These are phyloP conservation scores for Danio kyathit DNA, from an alignment of 2,797 vertebrate genomes.

Conservation along the genomic window DNA sequence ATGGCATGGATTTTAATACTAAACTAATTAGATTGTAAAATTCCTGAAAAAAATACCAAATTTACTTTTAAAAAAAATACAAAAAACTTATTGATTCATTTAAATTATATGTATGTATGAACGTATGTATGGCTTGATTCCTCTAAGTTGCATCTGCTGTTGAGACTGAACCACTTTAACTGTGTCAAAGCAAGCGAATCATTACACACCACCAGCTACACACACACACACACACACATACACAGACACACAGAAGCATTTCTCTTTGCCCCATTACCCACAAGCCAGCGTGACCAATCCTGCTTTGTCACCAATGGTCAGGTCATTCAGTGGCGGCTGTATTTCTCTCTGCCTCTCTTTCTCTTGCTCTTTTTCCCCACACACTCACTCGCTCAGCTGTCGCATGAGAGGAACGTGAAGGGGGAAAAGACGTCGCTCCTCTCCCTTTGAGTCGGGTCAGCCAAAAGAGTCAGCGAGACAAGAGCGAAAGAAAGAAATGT, in stretches of 20 bases:
- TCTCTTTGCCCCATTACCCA: constrained; percentile 97
- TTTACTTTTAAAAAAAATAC: too few relatives aligned
- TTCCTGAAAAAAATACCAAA: too few relatives aligned
- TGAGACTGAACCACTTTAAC: constrained; percentile 87
- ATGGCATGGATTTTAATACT: too few relatives aligned
- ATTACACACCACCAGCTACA: constrained; percentile 39
- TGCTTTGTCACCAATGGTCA: constrained; percentile 93
- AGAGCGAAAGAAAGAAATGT: constrained; percentile 73
- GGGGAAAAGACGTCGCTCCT: constrained; percentile 68
- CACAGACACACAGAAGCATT: constrained; percentile 64
- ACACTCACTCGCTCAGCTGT: constrained; percentile 88
- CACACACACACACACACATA: constrained; percentile 41
- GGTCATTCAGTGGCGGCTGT: constrained; percentile 91
- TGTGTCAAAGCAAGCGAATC: constrained; percentile 59
- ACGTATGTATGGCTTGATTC: constrained; percentile 84
- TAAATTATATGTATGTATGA: too few relatives aligned
- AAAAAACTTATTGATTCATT: too few relatives aligned
- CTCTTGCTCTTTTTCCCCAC: constrained; percentile 42
- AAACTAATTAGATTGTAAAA: too few relatives aligned
- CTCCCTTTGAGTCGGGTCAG: constrained; percentile 66
- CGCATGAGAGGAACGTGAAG: constrained; percentile 85
- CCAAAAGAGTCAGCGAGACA: constrained; percentile 77
- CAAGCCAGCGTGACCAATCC: constrained; percentile 98
- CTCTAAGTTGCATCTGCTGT: constrained; percentile 90
- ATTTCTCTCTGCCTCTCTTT: constrained; percentile 62